Base-by-base conservation (phyloP, 2,888 invertebrate genomes). In the Folsomia candida region DNA sequence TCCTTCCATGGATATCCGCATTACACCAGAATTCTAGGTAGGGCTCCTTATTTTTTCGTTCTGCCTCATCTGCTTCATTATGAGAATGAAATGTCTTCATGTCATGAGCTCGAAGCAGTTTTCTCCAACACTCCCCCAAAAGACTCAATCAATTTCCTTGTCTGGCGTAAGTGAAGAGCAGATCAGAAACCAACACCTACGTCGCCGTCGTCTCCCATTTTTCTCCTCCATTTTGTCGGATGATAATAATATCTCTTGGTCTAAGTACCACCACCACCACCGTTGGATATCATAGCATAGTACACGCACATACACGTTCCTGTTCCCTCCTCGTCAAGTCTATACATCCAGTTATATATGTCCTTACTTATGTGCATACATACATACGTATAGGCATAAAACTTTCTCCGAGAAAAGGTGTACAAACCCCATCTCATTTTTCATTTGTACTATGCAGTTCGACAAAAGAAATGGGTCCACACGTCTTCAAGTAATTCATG, bases 401-500 rank as follows among this genome's bases (percentile, higher is more conserved):
- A 20, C 22, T 54, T 6, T 54, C 54, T 54, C 6, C 6, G 22
- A 22, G 54, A n/a, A 54, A 54, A 54, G 54, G 54, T 54, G 4
- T 22, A n/a, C n/a, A n/a, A 54, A 54, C 54, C 54, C 22, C 6
- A 6, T 54, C 54, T 54, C 54, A 54, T 65, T 65, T 65, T 2
- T n/a, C n/a, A n/a, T n/a, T n/a, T n/a, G n/a, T n/a, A n/a, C n/a
- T n/a, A n/a, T n/a, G 64, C 83, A 88, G 88, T 95, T 95, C 83
- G 94, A 94, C 81, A 90, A 91, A 81, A 87, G 95, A 72, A 94
- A 94, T 84, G 93, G 93, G 75, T 93, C 93, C 84, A 92, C 92
- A 67, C 85, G 94, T 76, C 88, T 90, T 20, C 91, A 93, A 83
- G 92, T 94, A 78, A 91, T 97, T 80, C 93, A 95, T 83, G 97